A percentile compares a stretch with the other conserved stretches of the same genome.
Evolutionary conservation across 2,797 vertebrate species (phyloP).

Genomic region (Peromyscus melanophrys): DNA sequence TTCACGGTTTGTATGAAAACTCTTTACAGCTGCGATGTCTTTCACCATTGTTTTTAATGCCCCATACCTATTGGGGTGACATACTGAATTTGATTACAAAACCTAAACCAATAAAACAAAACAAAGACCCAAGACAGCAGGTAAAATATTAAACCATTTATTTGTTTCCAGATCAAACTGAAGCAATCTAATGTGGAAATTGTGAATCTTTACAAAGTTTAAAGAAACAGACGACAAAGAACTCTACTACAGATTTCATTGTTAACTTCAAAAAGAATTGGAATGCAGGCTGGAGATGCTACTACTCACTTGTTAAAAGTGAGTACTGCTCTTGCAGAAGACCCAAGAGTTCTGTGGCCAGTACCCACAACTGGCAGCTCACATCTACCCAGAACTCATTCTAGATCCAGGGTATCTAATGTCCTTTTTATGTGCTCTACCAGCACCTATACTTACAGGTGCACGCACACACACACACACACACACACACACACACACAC

Average conservation of each 20-base stretch:
- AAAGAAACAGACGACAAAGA: slow-evolving; percentile 16
- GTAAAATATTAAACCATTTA: slow-evolving; percentile 7
- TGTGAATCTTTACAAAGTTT: background rate
- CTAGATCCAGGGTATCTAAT: background rate
- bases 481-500: background rate
- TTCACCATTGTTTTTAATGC: background rate
- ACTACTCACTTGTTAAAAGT: background rate
- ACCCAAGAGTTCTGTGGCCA: background rate
- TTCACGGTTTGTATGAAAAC: background rate
- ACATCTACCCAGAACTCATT: no score
- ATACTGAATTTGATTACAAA: background rate
- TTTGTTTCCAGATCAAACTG: slow-evolving; percentile 41
- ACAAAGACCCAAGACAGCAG: background rate
- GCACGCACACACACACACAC: background rate
- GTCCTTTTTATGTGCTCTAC: background rate
- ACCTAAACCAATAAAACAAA: background rate
- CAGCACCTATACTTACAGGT: no score
- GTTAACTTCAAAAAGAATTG: background rate
- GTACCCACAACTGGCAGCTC: no score
- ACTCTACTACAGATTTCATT: background rate
- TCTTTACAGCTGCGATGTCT: background rate
- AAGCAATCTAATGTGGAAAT: background rate
- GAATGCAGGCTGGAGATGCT: background rate
- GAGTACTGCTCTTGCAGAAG: no score
- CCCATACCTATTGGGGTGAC: background rate